Percentiles rank a stretch among this genome's conserved stretches.
Conservation (phyloP, 2,113 vertebrate species). For the Mionectes macconnelli region DNA sequence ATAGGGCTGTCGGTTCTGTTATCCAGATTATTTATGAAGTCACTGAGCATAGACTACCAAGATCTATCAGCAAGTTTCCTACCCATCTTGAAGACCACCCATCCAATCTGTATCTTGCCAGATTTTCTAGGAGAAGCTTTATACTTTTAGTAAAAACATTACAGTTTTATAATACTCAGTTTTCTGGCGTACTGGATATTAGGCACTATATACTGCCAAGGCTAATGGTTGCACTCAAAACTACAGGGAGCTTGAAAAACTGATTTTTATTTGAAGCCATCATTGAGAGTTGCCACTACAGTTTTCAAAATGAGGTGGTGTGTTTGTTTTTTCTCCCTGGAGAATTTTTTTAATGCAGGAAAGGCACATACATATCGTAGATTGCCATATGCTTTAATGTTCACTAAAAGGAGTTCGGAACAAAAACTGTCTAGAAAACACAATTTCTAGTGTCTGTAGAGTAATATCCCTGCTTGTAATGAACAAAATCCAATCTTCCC, state of each 20-base stretch:
- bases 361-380: not conserved
- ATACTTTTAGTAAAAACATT: not conserved
- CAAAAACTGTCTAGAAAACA: conserved; percentile 10
- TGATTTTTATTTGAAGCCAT: not conserved
- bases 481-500: not conserved
- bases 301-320: not conserved
- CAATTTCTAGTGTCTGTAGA: not conserved
- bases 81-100: not conserved
- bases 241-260: not conserved
- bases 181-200: not conserved
- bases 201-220: not conserved
- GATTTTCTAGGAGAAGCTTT: not conserved
- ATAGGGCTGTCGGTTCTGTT: not conserved
- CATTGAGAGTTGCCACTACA: not conserved
- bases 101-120: not conserved
- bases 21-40: not conserved
- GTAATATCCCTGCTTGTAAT: conserved; percentile 8
- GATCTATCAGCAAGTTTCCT: not conserved
- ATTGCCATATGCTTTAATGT: conserved; percentile 22
- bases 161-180: not conserved
- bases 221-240: not conserved
- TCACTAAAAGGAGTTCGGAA: conserved; percentile 17
- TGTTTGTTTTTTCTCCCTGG: not conserved
- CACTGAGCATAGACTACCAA: not conserved
- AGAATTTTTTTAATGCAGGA: not conserved